Evolutionary conservation across 2,113 vertebrate species (phyloP), one percentile per base, ranked within the genome.

Genomic region (Elachura formosa): DNA sequence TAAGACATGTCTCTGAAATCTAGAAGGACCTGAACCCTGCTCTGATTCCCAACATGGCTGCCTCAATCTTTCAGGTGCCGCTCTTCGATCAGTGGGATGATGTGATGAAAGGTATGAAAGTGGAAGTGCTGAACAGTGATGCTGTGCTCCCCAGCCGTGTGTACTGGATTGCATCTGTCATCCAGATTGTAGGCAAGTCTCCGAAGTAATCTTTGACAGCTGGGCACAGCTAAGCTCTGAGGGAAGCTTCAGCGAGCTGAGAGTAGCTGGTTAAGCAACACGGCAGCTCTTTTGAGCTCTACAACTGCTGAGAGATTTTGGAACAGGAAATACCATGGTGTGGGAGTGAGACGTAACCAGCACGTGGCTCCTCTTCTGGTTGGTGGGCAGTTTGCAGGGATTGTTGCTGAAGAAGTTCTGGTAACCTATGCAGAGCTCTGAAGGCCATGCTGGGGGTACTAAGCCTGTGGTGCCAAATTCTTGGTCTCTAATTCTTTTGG

Each of bases 91-190:
- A 99, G 69, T 99, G 99, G 99, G 99, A 99, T 10, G 98, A 99
- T 40, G 97, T 99, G 91, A 81, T 95, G 7, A 97, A 98, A 51
- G 99, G 99, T 36, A 98, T 99, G 98, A 99, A 98, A 92, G 98
- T 99, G 89, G 99, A 99, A 96, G 98, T 99, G 59, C 96, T 99
- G 90, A 99, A 99, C 97, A 98, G 95, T 1, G 98, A 99, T 3
- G 98, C 99, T 0, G 98, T 99, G 72, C 98, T 99, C 61, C 98
- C 98, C 91, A 99, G 98, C 92, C 98, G 99, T 23, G 99, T 99
- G 49, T 99, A 99, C 97, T 99, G 99, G 99, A 99, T 99, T 6
- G 99, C 99, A 5, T 98, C 98, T 0, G 98, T 99, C 95, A 97
- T 99, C 84, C 98, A 98, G 90, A 92, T 99, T 3, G 98, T 99